Evolutionary conservation across 2,113 vertebrate species (phyloP).

Genomic region (Megaptera novaeangliae): DNA sequence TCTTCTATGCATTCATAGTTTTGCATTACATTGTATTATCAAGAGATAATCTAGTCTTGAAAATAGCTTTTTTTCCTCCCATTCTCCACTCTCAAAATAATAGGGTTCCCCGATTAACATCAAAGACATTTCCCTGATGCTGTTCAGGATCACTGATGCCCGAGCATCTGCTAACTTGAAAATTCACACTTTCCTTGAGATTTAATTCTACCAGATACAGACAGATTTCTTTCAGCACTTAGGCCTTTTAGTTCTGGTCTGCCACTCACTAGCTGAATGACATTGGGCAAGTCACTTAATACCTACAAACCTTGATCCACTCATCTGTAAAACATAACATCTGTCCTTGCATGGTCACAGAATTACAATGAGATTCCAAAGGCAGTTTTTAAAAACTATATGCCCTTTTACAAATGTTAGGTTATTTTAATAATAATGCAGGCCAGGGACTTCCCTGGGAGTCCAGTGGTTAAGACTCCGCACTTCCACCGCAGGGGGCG

Average conservation of each 20-base stretch:
- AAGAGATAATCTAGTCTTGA: neutral
- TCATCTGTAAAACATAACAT: neutral
- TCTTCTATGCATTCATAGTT: neutral
- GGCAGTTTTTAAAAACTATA: neutral
- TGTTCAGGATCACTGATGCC: neutral
- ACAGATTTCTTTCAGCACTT: neutral
- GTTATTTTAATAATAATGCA: neutral
- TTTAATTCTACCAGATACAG: neutral
- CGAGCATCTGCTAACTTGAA: neutral
- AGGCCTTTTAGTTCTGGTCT: neutral
- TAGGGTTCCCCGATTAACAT: neutral
- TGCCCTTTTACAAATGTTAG: neutral
- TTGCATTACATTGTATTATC: neutral
- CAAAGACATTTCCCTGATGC: neutral
- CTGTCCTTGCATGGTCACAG: neutral
- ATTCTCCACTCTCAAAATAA: neutral
- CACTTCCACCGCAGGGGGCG: too few relatives aligned
- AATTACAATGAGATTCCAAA: neutral
- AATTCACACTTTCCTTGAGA: neutral
- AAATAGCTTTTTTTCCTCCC: neutral
- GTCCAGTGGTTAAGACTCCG: too few relatives aligned
- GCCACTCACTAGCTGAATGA: neutral
- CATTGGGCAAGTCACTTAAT: neutral
- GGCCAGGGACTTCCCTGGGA: too few relatives aligned
- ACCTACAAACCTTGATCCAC: neutral